Conservation (phyloP, 2,113 vertebrate species). For the Cepphus grylle region DNA sequence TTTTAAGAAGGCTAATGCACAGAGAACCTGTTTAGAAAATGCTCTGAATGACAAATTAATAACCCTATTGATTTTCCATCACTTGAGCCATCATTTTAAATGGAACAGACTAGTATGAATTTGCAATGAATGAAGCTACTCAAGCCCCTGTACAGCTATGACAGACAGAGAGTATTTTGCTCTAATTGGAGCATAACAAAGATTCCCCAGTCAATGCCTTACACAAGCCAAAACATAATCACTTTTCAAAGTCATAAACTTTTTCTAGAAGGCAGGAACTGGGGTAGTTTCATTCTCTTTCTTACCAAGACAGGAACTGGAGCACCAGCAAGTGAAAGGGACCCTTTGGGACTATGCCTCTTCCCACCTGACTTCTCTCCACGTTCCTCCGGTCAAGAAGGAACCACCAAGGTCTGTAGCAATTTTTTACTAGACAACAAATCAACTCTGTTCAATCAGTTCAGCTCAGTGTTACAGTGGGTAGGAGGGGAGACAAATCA, state of each 20-base stretch:
- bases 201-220: neutral
- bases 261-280: neutral
- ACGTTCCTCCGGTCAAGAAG: neutral
- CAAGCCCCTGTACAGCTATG: neutral
- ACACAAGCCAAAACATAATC: neutral
- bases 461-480: neutral
- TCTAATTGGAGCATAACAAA: neutral
- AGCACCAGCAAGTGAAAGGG: neutral
- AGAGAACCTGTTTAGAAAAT: neutral
- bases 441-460: neutral
- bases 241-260: neutral
- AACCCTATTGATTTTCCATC: conserved; percentile 4
- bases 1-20: conserved; percentile 12
- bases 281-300: neutral
- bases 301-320: neutral
- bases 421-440: neutral
- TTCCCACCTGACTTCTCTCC: neutral
- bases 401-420: neutral
- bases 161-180: neutral
- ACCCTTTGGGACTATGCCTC: neutral
- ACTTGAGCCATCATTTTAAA: neutral
- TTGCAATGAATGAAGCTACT: neutral
- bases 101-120: neutral
- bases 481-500: neutral
- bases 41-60: neutral